Evolutionary conservation across 2,797 vertebrate species (phyloP), one percentile per base, ranked within the genome.

Genomic region (Nyctibius grandis): DNA sequence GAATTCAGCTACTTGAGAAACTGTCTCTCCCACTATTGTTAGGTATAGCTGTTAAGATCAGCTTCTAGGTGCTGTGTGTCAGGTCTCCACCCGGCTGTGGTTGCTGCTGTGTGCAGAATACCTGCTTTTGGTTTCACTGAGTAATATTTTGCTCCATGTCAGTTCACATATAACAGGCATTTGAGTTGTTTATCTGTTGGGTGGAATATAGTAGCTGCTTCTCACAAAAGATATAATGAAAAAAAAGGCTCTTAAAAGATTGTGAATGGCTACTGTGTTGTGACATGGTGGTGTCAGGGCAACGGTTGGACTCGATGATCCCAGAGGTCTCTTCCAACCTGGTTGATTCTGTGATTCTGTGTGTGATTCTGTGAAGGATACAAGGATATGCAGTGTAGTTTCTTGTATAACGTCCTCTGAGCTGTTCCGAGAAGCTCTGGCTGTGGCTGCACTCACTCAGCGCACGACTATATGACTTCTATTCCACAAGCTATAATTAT

Each of bases 1-100:
- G 21, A 85, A 64, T 85, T 63, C 56, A 75, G 92, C 83, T 94
- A 56, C 94, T 84, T 77, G 83, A 85, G 94, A 75, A 88, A 47
- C 44, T 68, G 74, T 61, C 89, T 91, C 33, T 82, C 63, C 67
- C 33, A 1, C 89, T 78, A 2, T 72, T 80, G 79, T 92, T 73
- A 25, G 33, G 22, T 47, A 4, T 1, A 61, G 56, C 77, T 75
- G 5, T 34, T 44, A 18, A 59, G 44, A 9, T 42, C 65, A 69
- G 48, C 14, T 64, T 8, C 48, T 26, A 19, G 75, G 61, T 76
- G 85, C 53, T 77, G 29, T 9, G 1, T 13, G 54, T 59, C 57
- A 7, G 15, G 36, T 65, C 69, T 64, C 38, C 53, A 64, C 82
- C 61, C 38, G 26, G 54, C 57, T 59, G 44, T 9, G 42, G 53